phyloP scores from a whole-genome alignment of 64 coral and sea anemone species.

The Dendronephthya gigantea region DNA sequence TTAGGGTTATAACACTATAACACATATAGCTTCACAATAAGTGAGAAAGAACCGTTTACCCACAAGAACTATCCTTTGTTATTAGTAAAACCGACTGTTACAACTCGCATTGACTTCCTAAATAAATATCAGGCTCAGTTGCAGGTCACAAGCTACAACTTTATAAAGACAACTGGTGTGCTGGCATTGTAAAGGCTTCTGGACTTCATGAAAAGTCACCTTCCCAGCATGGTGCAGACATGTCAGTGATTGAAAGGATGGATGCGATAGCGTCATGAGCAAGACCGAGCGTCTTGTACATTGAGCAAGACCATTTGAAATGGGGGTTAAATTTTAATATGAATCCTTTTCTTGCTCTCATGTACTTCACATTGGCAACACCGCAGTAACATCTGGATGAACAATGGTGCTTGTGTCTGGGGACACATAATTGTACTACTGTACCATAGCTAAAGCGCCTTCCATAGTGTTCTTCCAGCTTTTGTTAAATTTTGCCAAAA shows the following conservation, averaged over 20 bases:
- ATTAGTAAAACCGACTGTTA: constrained; percentile 6
- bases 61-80: not conserved
- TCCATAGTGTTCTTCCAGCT: constrained; percentile 13
- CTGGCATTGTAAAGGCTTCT: not conserved
- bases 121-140: constrained; percentile 37
- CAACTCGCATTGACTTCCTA: constrained; percentile 18
- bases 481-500: constrained; percentile 1
- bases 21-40: too few species aligned
- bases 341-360: not conserved
- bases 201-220: not conserved
- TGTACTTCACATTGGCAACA: not conserved
- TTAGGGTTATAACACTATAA: too few species aligned
- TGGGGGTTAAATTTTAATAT: not conserved
- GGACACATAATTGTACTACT: constrained; percentile 42
- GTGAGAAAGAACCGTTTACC: too few species aligned
- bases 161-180: not conserved
- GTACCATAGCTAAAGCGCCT: constrained; percentile 30
- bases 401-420: constrained; percentile 13
- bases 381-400: constrained; percentile 16
- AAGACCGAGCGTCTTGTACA: too few species aligned
- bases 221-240: not conserved
- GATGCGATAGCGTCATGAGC: not conserved
- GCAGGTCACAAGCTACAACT: constrained; percentile 35
- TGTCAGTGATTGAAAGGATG: not conserved
- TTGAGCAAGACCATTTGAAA: not conserved